Conservation (phyloP, 2,797 vertebrate genomes). For the Amazona ochrocephala region DNA sequence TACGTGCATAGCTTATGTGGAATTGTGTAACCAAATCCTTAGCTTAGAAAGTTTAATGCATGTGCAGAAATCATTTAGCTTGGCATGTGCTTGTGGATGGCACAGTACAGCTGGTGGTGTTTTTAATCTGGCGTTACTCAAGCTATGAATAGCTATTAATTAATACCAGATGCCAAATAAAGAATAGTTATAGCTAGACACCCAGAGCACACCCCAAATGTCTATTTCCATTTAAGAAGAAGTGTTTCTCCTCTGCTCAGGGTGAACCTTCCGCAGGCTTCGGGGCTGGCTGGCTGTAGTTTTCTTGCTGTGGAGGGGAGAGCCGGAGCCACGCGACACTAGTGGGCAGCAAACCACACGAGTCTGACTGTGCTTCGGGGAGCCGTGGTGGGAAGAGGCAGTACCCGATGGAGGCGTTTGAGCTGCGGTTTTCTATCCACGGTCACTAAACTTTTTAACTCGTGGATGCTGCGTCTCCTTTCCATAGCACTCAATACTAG, state of each 20-base stretch:
- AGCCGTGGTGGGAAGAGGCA: background rate
- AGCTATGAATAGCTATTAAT: constrained; percentile 11
- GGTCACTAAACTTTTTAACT: background rate
- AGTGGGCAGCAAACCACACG: constrained; percentile 81
- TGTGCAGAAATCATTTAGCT: background rate
- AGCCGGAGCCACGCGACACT: constrained; percentile 67
- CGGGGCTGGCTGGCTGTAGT: background rate
- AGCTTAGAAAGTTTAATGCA: background rate
- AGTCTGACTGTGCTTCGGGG: background rate
- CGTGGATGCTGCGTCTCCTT: background rate
- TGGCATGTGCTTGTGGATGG: background rate
- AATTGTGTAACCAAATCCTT: background rate
- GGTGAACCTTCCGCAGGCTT: background rate
- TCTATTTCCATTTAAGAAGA: background rate
- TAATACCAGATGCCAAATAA: background rate
- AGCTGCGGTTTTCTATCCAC: fast-evolving
- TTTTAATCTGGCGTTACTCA: background rate
- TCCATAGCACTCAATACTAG: fast-evolving
- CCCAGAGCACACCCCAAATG: background rate
- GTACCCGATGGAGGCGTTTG: background rate
- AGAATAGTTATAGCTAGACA: background rate
- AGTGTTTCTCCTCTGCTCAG: background rate
- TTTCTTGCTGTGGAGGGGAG: background rate
- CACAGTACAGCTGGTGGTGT: background rate
- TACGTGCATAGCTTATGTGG: background rate